Evolutionary conservation across 2,888 invertebrate species (phyloP), one percentile per base, ranked within the genome.

Genomic region (Synergus itoensis): DNA sequence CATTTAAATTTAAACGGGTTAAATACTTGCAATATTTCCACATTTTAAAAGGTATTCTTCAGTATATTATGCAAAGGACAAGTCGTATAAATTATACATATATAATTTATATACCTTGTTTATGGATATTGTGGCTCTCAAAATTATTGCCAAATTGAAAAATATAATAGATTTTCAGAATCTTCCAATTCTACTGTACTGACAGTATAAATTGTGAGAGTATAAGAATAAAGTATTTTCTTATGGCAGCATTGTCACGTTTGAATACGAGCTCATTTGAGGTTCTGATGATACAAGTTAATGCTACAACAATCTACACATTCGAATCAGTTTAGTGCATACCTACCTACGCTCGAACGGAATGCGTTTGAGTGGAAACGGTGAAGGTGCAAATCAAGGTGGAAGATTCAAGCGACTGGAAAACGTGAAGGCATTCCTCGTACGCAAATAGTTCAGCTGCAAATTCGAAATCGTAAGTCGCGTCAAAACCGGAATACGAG

Each of bases 341-440:
- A 53, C 53, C 36, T 36, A 36, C 5, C n/a, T 53, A 53, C n/a
- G 7, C n/a, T 53, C n/a, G 53, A 21, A 60, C 1, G 60, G 21
- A 11, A 12, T 21, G 21, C 21, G 11, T 9, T 60, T 60, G 18
- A n/a, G 53, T n/a, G 28, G 53, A 73, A 36, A 9, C 53, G 11
- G n/a, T 73, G 28, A 73, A 53, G 73, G 73, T 53, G 73, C 16
- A 73, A 73, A 73, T 36, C 73, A 73, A 73, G 28, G 48, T 9
- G 48, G 73, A 73, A 40, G 53, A 40, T 53, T 53, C 53, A 53
- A 73, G 53, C 36, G 73, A 73, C 73, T n/a, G 73, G 53, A 40
- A 73, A 53, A 36, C 73, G 73, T 73, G 43, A 67, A 43, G 16
- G 53, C 36, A 73, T 67, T 67, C 43, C 21, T 67, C 45, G 21